A percentile compares a stretch with the other conserved stretches of the same genome.
Evolutionary conservation across 2,113 vertebrate genomes (phyloP).

Genomic region (Nyctibius bracteatus): DNA sequence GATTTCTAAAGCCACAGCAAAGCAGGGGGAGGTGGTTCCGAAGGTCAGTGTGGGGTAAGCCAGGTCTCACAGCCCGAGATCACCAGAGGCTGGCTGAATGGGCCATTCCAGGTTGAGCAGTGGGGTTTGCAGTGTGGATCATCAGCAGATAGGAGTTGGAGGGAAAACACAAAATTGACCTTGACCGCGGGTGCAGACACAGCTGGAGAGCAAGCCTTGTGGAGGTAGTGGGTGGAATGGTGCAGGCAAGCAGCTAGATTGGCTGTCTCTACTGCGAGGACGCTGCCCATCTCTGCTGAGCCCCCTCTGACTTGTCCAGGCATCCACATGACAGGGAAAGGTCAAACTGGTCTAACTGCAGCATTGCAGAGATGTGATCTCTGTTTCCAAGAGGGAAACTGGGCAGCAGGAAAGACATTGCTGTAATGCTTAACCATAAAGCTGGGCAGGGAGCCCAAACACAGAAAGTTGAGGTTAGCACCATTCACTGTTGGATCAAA

Average conservation of each 20-base stretch:
- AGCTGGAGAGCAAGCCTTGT: not conserved
- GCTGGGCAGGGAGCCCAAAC: slow-evolving; percentile 50
- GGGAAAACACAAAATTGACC: not conserved
- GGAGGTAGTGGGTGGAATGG: not conserved
- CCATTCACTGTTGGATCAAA: slow-evolving; percentile 15
- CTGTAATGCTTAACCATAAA: slow-evolving; percentile 31
- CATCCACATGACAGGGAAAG: slow-evolving; percentile 3
- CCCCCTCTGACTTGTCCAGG: not conserved
- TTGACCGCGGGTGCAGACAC: not conserved
- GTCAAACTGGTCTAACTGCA: slow-evolving; percentile 39
- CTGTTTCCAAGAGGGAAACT: slow-evolving; percentile 15
- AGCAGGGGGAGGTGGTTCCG: not conserved
- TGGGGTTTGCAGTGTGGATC: not conserved
- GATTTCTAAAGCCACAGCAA: slow-evolving; percentile 30
- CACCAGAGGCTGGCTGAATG: not conserved
- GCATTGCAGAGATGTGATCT: slow-evolving; percentile 17
- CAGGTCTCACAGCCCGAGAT: not conserved
- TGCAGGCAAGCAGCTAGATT: not conserved
- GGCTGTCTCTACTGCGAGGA: not conserved
- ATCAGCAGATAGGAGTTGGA: not conserved
- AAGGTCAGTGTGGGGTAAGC: not conserved
- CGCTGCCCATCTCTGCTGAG: not conserved
- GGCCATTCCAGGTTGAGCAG: not conserved
- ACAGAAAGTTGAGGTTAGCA: slow-evolving; percentile 22
- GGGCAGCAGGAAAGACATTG: not conserved